A percentile compares a stretch with the other conserved stretches of the same genome.
Evolutionary conservation across 2,797 vertebrate species (phyloP).

Genomic region (Malacoctenus gilli): DNA sequence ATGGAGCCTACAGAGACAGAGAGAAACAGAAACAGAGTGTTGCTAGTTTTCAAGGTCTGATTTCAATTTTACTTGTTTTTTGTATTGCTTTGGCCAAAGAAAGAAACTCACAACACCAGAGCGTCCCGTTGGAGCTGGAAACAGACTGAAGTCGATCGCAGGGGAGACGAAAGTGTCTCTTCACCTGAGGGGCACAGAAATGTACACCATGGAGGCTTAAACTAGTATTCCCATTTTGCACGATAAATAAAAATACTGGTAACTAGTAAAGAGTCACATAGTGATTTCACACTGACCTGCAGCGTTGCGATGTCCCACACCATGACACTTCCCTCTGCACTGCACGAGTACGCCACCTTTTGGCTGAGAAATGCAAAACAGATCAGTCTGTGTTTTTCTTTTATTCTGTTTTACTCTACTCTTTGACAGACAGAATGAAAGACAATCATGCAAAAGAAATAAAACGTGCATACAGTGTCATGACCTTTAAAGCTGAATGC

Average conservation of each 20-base stretch:
- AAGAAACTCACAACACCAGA: constrained; percentile 94
- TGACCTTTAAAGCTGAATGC: too few species aligned
- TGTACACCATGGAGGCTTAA: too few species aligned
- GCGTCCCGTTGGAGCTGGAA: constrained; percentile 64
- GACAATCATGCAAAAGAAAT: too few species aligned
- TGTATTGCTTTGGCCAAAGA: background rate
- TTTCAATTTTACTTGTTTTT: background rate
- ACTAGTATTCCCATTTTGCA: too few species aligned
- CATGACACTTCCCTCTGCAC: constrained; percentile 89
- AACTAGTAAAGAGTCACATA: too few species aligned
- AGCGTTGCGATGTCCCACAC: constrained; percentile 89
- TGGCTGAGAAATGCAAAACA: constrained; percentile 50
- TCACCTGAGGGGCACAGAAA: constrained; percentile 67
- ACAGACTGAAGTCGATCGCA: constrained; percentile 83
- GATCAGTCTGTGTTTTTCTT: background rate
- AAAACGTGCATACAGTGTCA: too few species aligned
- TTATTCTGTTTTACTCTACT: background rate
- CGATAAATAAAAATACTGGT: too few species aligned
- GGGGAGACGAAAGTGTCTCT: constrained; percentile 81
- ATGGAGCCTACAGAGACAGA: constrained; percentile 80
- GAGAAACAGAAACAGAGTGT: background rate
- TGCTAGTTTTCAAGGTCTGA: background rate
- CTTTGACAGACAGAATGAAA: too few species aligned
- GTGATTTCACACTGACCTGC: constrained; percentile 59
- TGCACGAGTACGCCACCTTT: constrained; percentile 91